Conservation (phyloP, 2,888 invertebrate genomes). For the Brachycybe producta region DNA sequence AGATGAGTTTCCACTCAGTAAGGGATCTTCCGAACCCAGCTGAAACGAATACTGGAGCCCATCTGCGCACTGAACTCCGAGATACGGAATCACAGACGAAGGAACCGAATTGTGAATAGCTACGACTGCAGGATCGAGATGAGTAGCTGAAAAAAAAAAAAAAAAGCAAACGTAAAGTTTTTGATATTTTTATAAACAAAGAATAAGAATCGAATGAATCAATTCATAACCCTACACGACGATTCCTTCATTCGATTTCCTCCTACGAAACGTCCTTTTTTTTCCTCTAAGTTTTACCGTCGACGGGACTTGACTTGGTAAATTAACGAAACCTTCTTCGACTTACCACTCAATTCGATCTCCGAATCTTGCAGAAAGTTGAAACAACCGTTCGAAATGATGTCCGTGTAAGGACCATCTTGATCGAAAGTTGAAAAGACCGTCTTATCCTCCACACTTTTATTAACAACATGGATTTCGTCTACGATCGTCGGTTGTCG, state of each 20-base stretch:
- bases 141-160: constrained; percentile 17
- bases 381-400: constrained; percentile 32
- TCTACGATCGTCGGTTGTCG: too few relatives aligned
- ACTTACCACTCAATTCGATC: constrained; percentile 50
- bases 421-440: constrained; percentile 14
- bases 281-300: too few relatives aligned
- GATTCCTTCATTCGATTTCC: too few relatives aligned
- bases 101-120: constrained; percentile 25
- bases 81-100: constrained; percentile 15
- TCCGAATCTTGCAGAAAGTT: constrained; percentile 64
- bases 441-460: constrained; percentile 7
- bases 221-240: too few relatives aligned
- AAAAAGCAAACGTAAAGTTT: not conserved
- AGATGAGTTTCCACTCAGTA: too few relatives aligned
- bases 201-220: too few relatives aligned
- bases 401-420: constrained; percentile 20
- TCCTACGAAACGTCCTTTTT: too few relatives aligned
- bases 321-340: too few relatives aligned
- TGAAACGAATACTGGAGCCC: not conserved
- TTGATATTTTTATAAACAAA: too few relatives aligned
- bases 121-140: constrained; percentile 38
- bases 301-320: too few relatives aligned
- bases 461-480: too few relatives aligned
- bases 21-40: too few relatives aligned
- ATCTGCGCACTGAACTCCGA: constrained; percentile 9